Conservation (phyloP, 2,113 vertebrate genomes). For the Leptobrachium leishanense region DNA sequence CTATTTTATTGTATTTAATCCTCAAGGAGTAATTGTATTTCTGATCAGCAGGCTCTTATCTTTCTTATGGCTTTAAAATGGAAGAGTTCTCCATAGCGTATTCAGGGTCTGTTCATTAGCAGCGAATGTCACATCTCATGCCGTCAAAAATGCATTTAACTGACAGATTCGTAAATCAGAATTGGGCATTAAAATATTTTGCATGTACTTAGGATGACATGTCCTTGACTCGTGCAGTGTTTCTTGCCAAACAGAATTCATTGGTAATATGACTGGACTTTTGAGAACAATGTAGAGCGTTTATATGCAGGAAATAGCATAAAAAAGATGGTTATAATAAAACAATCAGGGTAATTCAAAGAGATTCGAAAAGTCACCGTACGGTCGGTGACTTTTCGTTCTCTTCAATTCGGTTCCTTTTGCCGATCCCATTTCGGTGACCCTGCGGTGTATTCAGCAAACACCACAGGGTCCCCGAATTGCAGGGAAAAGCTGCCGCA, state of each 20-base stretch:
- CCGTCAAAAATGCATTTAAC: slow-evolving; percentile 2
- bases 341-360: neutral
- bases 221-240: neutral
- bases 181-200: neutral
- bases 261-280: neutral
- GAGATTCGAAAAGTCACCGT: no score
- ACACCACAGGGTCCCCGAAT: no score
- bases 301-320: neutral
- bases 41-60: neutral
- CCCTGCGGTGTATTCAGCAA: no score
- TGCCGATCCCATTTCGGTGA: no score
- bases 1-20: slow-evolving; percentile 3
- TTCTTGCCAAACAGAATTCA: slow-evolving; percentile 6
- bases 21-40: slow-evolving; percentile 2
- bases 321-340: slow-evolving; percentile 11
- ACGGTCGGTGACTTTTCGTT: no score
- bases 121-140: neutral
- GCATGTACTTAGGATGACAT: slow-evolving; percentile 1
- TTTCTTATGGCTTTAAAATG: neutral
- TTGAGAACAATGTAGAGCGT: slow-evolving; percentile 1
- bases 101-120: slow-evolving; percentile 6
- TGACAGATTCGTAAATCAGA: slow-evolving; percentile 1
- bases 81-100: neutral
- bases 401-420: no score
- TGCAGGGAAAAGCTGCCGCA: no score